Base-by-base conservation (phyloP, 2,888 invertebrate genomes). In the Drosophila flavopinicola region DNA sequence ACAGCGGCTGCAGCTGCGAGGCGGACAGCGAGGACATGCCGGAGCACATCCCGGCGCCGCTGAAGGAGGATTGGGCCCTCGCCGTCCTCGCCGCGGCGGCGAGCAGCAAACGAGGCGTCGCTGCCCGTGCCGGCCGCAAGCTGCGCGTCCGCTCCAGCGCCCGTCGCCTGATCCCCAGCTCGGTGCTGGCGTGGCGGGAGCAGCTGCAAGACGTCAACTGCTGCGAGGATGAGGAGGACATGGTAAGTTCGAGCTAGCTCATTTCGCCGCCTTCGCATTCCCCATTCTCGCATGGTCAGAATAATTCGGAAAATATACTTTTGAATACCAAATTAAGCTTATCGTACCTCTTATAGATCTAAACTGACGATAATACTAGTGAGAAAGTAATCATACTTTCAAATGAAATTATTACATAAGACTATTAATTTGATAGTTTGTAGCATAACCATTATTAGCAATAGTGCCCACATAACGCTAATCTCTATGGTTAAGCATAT, bases 141-240 rank as follows among this genome's bases (percentile, higher is more conserved):
- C 42, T 80, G 44, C 49, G 80, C 30, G 80, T 80, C 0, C 80
- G 80, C 9, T 72, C 82, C 9, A 76, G 70, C 41, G 76, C 63
- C 0, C 72, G 66, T 0, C 73, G 71, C 10, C 58, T 82, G 47
- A 57, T 88, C 13, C 77, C 89, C 25, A 80, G 83, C 45, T 88
- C 89, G 32, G 91, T 91, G 59, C 75, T 89, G 69, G 90, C 90
- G 10, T 91, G 91, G 91, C 90, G 90, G 66, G 85, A 82, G 52
- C 84, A 88, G 79, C 77, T 91, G 29, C 78, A 89, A 69, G 75
- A 89, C 76, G 85, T 88, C 47, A 85, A 90, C 72, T 90, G 85
- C 52, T 76, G 88, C 42, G 91, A 91, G 74, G 91, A 91, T 80
- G 91, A 91, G 82, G 91, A 91, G 87, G 91, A 91, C 66, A 85